Evolutionary conservation across 2,797 vertebrate species (phyloP).

Genomic region (Parauchenoglanis punctatus): DNA sequence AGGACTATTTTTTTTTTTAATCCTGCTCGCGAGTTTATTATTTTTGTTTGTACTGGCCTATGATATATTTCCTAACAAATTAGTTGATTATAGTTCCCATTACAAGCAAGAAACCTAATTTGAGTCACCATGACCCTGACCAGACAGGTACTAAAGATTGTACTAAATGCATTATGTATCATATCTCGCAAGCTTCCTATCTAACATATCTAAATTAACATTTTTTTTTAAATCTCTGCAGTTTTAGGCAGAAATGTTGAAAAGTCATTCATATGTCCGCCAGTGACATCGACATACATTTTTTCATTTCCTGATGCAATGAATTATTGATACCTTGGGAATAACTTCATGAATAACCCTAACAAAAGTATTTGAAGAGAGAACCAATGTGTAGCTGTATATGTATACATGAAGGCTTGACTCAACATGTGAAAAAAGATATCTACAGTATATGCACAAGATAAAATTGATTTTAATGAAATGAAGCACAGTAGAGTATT

Average conservation of each 20-base stretch:
- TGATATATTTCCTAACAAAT: neutral
- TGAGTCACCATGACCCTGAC: neutral
- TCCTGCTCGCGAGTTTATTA: neutral
- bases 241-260: neutral
- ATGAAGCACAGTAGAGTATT: neutral
- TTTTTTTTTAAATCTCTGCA: neutral
- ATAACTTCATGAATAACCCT: neutral
- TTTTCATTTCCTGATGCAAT: neutral
- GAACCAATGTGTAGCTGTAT: neutral
- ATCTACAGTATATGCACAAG: neutral
- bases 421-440: neutral
- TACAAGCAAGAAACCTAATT: neutral
- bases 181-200: neutral
- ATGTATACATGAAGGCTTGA: neutral
- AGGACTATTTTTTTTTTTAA: neutral
- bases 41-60: neutral
- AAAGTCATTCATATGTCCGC: neutral
- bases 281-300: neutral
- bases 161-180: neutral
- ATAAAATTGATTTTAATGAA: slow-evolving; percentile 16
- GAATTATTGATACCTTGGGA: neutral
- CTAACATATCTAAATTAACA: neutral
- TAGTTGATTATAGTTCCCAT: neutral
- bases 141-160: neutral
- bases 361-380: neutral